A percentile compares a stretch with the other conserved stretches of the same genome.
Conservation (phyloP, 2,888 invertebrate genomes). For the Drosophila melanosoma region DNA sequence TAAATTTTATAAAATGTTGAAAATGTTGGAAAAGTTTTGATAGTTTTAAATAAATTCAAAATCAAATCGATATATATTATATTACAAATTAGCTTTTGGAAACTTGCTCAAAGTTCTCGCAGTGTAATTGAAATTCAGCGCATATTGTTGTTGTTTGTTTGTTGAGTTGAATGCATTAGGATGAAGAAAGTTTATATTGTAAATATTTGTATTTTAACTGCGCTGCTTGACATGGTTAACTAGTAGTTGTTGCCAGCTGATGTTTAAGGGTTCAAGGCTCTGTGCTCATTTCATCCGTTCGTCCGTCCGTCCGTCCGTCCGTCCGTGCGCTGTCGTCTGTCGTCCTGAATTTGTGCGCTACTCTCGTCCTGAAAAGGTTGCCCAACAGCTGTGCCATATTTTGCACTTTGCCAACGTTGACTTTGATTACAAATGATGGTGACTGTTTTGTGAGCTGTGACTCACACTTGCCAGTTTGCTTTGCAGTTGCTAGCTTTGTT, state of each 20-base stretch:
- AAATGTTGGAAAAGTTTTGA: neutral
- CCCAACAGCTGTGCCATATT: conserved; percentile 48
- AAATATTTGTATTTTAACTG: conserved; percentile 46
- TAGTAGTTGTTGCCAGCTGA: conserved; percentile 28
- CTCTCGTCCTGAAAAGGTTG: conserved; percentile 49
- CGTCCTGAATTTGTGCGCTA: conserved; percentile 26
- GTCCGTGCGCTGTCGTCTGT: conserved; percentile 15
- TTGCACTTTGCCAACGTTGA: conserved; percentile 55
- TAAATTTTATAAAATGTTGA: too few relatives aligned
- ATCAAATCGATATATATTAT: neutral
- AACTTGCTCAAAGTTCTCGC: neutral
- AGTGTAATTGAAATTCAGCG: neutral
- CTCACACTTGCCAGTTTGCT: conserved; percentile 27
- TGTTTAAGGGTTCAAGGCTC: conserved; percentile 64
- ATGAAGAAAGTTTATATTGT: conserved; percentile 22
- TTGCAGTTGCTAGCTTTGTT: conserved; percentile 19
- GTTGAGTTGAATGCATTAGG: conserved; percentile 37
- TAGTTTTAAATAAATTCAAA: neutral
- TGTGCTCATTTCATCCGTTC: conserved; percentile 48
- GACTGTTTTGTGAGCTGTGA: conserved; percentile 30
- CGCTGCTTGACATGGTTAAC: conserved; percentile 61
- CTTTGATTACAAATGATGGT: conserved; percentile 76
- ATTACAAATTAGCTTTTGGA: neutral
- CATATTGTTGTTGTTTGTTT: conserved; percentile 3
- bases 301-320: too few relatives aligned